phyloP scores from a whole-genome alignment of 2,113 vertebrate genomes.

The Neotoma lepida region DNA sequence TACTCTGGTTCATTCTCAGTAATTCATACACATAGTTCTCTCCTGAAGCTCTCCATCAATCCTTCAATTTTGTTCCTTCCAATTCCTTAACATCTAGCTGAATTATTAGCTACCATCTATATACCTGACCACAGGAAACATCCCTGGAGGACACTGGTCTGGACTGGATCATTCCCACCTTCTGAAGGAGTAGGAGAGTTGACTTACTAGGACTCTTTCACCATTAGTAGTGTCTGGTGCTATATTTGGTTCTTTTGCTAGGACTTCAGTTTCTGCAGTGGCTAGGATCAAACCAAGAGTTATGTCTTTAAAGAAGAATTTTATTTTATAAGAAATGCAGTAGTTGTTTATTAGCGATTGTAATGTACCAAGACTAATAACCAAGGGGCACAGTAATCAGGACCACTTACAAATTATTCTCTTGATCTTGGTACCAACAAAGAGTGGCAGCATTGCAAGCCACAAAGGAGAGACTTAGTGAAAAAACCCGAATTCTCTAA shows the following conservation, averaged over 20 bases:
- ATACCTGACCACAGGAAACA: background rate
- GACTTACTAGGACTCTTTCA: background rate
- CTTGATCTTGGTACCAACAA: background rate
- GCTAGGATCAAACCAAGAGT: background rate
- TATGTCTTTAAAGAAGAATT: constrained; percentile 3
- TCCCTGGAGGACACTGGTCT: background rate
- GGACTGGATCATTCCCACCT: background rate
- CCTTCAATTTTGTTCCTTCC: background rate
- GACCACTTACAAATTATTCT: background rate
- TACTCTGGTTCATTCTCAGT: background rate
- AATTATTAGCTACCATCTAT: background rate
- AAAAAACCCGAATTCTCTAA: background rate
- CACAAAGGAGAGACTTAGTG: background rate
- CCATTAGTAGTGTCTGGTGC: background rate
- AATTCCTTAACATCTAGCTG: background rate
- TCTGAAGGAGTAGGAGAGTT: no score
- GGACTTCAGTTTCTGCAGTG: background rate
- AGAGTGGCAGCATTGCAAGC: background rate
- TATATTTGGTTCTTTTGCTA: background rate
- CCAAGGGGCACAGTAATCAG: background rate
- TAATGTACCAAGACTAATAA: background rate
- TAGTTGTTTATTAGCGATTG: background rate
- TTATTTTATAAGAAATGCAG: background rate
- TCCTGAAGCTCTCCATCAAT: background rate
- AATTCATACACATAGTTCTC: background rate